phyloP scores from a whole-genome alignment of 2,797 vertebrate genomes.

The Tachyglossus aculeatus region DNA sequence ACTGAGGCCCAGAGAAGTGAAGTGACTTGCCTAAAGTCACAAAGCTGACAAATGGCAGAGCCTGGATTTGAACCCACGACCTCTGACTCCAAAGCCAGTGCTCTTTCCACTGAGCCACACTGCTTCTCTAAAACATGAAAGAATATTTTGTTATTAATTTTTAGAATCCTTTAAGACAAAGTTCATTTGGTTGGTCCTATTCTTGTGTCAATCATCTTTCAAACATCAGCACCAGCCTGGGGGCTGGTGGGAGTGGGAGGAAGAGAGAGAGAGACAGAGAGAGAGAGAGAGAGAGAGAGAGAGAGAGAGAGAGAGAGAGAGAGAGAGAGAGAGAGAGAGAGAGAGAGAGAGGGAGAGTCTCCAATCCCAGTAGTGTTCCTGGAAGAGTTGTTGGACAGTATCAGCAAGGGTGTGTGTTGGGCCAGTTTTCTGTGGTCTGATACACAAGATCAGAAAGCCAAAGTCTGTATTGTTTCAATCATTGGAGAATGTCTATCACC shows the following conservation, averaged over 20 bases:
- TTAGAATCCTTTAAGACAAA: neutral
- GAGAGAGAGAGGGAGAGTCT: neutral
- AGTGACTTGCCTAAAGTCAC: too few species aligned
- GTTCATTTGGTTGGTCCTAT: neutral
- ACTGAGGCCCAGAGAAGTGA: too few species aligned
- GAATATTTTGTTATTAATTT: neutral
- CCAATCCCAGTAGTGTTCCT: neutral
- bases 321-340: accelerated
- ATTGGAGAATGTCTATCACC: neutral
- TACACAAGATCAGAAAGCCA: neutral
- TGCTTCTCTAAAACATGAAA: accelerated
- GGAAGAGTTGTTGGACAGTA: neutral
- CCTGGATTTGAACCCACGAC: too few species aligned
- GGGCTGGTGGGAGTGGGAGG: too few species aligned
- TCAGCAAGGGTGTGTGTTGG: accelerated
- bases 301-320: neutral
- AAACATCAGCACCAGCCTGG: too few species aligned
- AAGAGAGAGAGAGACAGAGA: neutral
- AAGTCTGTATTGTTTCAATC: neutral
- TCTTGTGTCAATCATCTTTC: neutral
- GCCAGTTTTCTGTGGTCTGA: neutral
- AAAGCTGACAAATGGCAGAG: too few species aligned
- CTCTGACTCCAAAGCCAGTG: too few species aligned
- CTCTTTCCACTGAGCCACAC: too few species aligned
- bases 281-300: neutral